Evolutionary conservation across 30 jellyfish, hydroid and myxozoan species (phyloP), one percentile per base, ranked within the genome.

Genomic region (Nemopilema nomurai): DNA sequence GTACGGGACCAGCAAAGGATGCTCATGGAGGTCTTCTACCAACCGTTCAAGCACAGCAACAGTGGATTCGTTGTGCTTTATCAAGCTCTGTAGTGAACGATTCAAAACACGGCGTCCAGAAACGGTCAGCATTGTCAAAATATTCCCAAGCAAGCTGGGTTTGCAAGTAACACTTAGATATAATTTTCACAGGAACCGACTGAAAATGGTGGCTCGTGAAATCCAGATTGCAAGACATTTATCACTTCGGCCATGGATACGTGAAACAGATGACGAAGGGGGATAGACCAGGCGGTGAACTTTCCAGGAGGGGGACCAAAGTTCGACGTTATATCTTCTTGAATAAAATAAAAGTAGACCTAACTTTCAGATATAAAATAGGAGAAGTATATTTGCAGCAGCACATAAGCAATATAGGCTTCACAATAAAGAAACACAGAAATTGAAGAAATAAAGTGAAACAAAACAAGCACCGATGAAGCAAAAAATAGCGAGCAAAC

Each of bases 11-110:
- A 84, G 80, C 23, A 80, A 69, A 3, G 98, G 97, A 80, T 92
- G 92, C 49, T 83, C 93, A 27, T 87, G 97, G 28, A 92, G 71
- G 82, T 92, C 98, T 62, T 87, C 90, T 21, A 92, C 98, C 22
- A 92, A 86, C 29, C 77, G 82, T 22, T 92, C 98, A 50, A 92
- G 87, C 18, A 78, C 92, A 3, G 26, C 29, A 69, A 88, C 86
- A 8, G 96, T 83, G 4, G 90, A 87, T 24, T 31, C 85, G 67
- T 92, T 91, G 84, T 83, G 94, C 18, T 62, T 83, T 16, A 92
- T 82, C 67, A 92, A 70, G 49, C 94, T 87, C 70, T 73, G 80
- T 69, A 92, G 74, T 7, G 90, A 83, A 51, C 84, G 76, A 41
- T 92, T 96, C 76, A 92, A 41, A 21, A 82, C 81, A 51, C 90